phyloP scores from a whole-genome alignment of 1,140 invertebrate species.

The Caenorhabditis latens region DNA sequence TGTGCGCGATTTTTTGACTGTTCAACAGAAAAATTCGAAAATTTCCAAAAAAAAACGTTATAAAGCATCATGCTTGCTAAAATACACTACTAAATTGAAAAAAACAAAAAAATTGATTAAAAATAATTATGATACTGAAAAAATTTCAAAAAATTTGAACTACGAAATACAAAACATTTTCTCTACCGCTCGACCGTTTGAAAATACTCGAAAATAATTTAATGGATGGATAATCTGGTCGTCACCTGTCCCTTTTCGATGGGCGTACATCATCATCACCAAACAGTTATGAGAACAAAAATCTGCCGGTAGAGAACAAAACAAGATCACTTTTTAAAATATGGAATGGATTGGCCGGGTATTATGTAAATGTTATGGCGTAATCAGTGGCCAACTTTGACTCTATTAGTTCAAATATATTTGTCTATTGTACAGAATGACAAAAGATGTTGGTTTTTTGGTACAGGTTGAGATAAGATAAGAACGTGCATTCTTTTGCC shows the following conservation, averaged over 20 bases:
- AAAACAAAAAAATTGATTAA: too few relatives aligned
- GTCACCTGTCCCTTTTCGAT: neutral
- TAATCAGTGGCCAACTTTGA: neutral
- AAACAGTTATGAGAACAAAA: constrained; percentile 24
- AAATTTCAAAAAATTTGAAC: neutral
- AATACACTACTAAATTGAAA: too few relatives aligned
- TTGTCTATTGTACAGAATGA: neutral
- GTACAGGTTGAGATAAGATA: neutral
- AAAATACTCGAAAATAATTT: constrained; percentile 9
- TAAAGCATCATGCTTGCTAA: too few relatives aligned
- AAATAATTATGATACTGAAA: neutral
- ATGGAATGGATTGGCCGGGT: neutral
- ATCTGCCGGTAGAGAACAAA: neutral
- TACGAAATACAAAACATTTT: neutral
- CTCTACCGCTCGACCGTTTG: neutral
- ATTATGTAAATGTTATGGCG: neutral
- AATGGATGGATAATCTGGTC: constrained; percentile 25
- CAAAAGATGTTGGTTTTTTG: neutral
- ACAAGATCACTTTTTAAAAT: neutral
- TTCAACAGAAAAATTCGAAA: too few relatives aligned
- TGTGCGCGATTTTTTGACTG: too few relatives aligned
- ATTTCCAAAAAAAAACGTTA: too few relatives aligned
- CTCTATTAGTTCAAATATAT: neutral
- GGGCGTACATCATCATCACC: constrained; percentile 35
- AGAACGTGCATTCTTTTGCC: neutral